Conservation (phyloP, 2,113 vertebrate genomes). For the Tragelaphus scriptus region DNA sequence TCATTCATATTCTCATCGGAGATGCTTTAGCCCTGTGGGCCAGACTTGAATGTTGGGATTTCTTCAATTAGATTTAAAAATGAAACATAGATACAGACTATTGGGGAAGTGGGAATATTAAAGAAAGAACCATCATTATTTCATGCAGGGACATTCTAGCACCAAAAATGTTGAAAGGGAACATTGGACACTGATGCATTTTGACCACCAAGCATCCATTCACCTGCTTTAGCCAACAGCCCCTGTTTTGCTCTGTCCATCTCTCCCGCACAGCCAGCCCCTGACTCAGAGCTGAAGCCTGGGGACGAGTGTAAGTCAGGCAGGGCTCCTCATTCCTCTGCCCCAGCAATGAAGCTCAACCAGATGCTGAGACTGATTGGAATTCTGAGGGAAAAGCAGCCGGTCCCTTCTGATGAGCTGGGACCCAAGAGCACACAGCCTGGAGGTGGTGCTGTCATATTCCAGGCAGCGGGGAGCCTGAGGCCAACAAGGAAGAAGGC, state of each 20-base stretch:
- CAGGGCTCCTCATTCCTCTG: not conserved
- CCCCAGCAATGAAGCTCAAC: not conserved
- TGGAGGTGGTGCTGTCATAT: not conserved
- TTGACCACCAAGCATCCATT: not conserved
- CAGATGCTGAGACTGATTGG: not conserved
- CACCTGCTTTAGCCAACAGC: not conserved
- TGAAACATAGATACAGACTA: not conserved
- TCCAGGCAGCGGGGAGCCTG: not conserved
- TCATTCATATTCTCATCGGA: not conserved
- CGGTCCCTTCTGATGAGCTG: not conserved
- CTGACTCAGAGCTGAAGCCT: not conserved
- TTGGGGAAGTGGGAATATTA: not conserved
- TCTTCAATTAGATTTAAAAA: not conserved
- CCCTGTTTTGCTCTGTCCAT: not conserved
- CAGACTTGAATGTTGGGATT: not conserved
- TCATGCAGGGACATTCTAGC: not conserved
- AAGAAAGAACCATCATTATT: not conserved
- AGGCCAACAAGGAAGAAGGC: not conserved
- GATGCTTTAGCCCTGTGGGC: not conserved
- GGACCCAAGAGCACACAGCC: not conserved
- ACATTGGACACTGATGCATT: not conserved
- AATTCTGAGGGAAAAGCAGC: not conserved
- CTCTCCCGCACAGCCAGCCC: not conserved
- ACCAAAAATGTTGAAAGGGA: not conserved
- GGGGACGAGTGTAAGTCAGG: not conserved